Conservation (phyloP, 2,888 invertebrate species). For the Ophion slaviceki region DNA sequence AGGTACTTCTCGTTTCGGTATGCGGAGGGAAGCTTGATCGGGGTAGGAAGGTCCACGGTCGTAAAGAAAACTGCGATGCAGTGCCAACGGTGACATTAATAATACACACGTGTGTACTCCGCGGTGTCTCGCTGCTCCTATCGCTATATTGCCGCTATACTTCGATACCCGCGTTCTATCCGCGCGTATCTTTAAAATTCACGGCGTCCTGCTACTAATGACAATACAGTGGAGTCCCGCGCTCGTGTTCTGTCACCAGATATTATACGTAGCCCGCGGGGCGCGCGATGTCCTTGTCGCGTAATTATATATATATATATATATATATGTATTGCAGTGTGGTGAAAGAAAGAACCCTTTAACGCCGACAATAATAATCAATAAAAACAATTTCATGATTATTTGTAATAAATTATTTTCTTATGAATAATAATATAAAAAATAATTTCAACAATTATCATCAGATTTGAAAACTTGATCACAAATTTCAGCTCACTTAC, state of each 20-base stretch:
- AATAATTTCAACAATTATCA: too few species aligned
- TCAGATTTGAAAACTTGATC: too few species aligned
- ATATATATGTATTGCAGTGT: too few species aligned
- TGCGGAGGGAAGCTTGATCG: slow-evolving; percentile 44
- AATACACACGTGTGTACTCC: slow-evolving; percentile 54
- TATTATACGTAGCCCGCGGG: background rate
- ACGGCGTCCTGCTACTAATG: slow-evolving; percentile 38
- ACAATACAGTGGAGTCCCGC: slow-evolving; percentile 40
- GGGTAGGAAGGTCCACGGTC: slow-evolving; percentile 66
- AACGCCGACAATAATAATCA: too few species aligned
- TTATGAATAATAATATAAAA: too few species aligned
- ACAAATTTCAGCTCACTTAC: too few species aligned
- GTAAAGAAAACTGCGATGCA: slow-evolving; percentile 65
- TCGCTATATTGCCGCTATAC: slow-evolving; percentile 33
- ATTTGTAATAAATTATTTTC: too few species aligned
- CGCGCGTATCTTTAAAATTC: slow-evolving; percentile 49
- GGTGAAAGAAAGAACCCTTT: too few species aligned
- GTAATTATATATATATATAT: too few species aligned
- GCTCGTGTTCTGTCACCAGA: background rate
- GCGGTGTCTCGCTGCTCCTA: slow-evolving; percentile 37
- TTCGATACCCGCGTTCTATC: slow-evolving; percentile 52
- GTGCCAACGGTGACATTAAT: slow-evolving; percentile 68
- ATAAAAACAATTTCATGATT: too few species aligned
- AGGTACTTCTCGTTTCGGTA: slow-evolving; percentile 43
- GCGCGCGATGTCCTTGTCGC: background rate